phyloP scores from a whole-genome alignment of 2,888 invertebrate species.

The Fragum whitleyi region DNA sequence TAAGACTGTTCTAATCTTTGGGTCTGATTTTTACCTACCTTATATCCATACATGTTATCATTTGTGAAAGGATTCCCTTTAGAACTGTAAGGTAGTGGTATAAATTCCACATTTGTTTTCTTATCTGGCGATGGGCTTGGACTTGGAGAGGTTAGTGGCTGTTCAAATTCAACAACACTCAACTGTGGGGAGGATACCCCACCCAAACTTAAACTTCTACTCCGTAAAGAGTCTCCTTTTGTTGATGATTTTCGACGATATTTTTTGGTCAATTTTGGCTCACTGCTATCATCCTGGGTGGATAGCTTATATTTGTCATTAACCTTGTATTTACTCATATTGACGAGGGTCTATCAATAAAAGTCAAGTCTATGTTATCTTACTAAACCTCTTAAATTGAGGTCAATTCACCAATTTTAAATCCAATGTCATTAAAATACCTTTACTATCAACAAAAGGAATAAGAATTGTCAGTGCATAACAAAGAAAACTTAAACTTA shows the following conservation, averaged over 20 bases:
- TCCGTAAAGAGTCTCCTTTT: slow-evolving; percentile 51
- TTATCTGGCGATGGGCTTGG: slow-evolving; percentile 14
- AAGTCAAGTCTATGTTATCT: slow-evolving; percentile 13
- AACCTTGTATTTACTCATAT: slow-evolving; percentile 65
- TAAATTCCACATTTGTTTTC: slow-evolving; percentile 23
- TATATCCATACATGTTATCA: slow-evolving; percentile 66
- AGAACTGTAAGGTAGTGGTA: slow-evolving; percentile 25
- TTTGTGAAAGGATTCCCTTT: slow-evolving; percentile 53
- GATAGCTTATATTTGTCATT: slow-evolving; percentile 58
- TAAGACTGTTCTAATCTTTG: no score
- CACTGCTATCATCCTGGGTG: slow-evolving; percentile 14
- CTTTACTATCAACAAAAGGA: neutral
- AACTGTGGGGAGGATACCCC: slow-evolving; percentile 46
- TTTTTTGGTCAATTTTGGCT: slow-evolving; percentile 44
- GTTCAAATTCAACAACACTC: slow-evolving; percentile 53
- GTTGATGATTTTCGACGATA: slow-evolving; percentile 53
- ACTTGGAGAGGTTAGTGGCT: slow-evolving; percentile 20
- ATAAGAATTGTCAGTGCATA: no score
- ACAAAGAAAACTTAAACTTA: no score
- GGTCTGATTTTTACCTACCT: slow-evolving; percentile 45
- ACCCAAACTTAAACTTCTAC: slow-evolving; percentile 61
- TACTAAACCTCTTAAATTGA: slow-evolving; percentile 11
- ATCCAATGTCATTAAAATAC: slow-evolving; percentile 38
- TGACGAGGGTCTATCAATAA: slow-evolving; percentile 43
- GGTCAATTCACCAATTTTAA: slow-evolving; percentile 45